Evolutionary conservation across 92 coral and sea anemone genomes (phyloP), one percentile per base, ranked within the genome.

Genomic region (Umimayanthus kanabou): DNA sequence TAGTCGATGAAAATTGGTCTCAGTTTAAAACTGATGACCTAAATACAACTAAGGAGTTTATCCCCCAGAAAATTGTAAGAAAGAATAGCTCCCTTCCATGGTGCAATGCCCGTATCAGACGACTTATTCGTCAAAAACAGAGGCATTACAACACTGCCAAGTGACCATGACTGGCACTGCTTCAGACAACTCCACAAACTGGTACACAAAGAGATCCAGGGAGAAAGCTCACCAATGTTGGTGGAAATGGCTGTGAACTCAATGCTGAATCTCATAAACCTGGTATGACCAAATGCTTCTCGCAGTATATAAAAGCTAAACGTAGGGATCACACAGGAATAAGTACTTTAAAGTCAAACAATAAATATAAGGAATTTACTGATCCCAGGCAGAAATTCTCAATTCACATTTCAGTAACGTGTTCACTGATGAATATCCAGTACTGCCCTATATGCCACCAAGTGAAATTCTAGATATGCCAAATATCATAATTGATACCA

Each of bases 311-410:
- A 20, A 77, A 84, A 64, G 88, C 88, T 65, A 84, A 84, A 84
- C 88, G 80, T 42, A 84, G 29, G 50, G 88, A 84, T 42, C 79
- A 37, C 22, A 33, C 80, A 16, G 80, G 88, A 47, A 33, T 33
- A 33, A 39, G 50, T 47, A 40, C 50, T 69, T 80, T 84, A 28
- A 84, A 71, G 50, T 14, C 57, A 28, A 39, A 84, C 42, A 80
- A 55, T 13, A n/a, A n/a, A n/a, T n/a, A n/a, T n/a, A 84, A 64
- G 50, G 88, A 84, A 30, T 13, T 84, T 47, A 84, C 88, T 28
- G 77, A 84, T 30, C 58, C 88, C 40, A 71, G 69, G 88, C 88
- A 67, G 78, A 85, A 40, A 85, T 85, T 66, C 78, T 85, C 49
- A 85, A 39, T 70, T 16, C 22, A 72, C 80, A 85, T 16, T 85